phyloP scores from a whole-genome alignment of 2,113 vertebrate species.

The Pelvicachromis taeniatus region DNA sequence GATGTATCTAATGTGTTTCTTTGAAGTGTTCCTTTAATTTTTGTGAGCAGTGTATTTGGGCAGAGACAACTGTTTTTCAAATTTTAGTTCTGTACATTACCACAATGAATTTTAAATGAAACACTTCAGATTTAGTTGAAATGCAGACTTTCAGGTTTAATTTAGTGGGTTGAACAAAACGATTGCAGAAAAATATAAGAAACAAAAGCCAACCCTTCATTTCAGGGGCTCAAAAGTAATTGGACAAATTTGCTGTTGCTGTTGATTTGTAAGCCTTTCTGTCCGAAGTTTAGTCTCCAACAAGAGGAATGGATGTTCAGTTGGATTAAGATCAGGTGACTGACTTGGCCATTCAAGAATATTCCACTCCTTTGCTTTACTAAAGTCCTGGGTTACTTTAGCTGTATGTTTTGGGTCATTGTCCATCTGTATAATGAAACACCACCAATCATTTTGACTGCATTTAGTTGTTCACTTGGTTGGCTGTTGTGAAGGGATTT shows the following conservation, averaged over 20 bases:
- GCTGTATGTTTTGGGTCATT: background rate
- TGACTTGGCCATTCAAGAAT: background rate
- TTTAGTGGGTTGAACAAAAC: too few relatives aligned
- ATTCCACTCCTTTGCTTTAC: background rate
- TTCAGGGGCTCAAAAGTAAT: background rate
- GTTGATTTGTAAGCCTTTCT: background rate
- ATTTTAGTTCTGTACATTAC: too few relatives aligned
- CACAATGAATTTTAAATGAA: too few relatives aligned
- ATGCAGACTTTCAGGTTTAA: too few relatives aligned
- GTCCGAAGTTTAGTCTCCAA: background rate
- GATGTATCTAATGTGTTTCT: too few relatives aligned
- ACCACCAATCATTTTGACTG: background rate
- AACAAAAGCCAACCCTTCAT: too few relatives aligned
- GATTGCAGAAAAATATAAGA: too few relatives aligned
- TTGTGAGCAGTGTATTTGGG: too few relatives aligned
- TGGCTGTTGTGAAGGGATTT: background rate
- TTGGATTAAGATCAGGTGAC: background rate
- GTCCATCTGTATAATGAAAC: background rate
- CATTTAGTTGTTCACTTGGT: background rate
- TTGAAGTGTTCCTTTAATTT: too few relatives aligned
- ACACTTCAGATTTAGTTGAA: too few relatives aligned
- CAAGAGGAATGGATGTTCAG: background rate
- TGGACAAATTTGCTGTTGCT: background rate
- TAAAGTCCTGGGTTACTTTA: background rate
- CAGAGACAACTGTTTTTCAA: too few relatives aligned